These are phyloP conservation scores for human DNA, from an alignment of 2,113 vertebrate species.

Conservation along the genomic window GRCh38 chr17:79275501-79276000, in stretches of 20 bases:
- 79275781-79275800: neutral
- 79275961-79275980: fast-evolving
- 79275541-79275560: neutral
- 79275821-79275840: fast-evolving
- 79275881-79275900: fast-evolving
- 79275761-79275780: fast-evolving
- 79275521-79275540: too few species aligned
- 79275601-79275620: neutral
- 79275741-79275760: neutral
- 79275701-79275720: fast-evolving
- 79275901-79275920: neutral
- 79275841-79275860: fast-evolving
- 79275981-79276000: fast-evolving
- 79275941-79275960: fast-evolving
- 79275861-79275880: neutral
- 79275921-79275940: fast-evolving
- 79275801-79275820: too few species aligned
- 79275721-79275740: too few species aligned
- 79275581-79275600: neutral
- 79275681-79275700: neutral
- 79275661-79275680: fast-evolving
- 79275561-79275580: neutral
- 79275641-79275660: too few species aligned
- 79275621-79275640: neutral
- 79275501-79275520: fast-evolving